phyloP scores from a whole-genome alignment of 2,888 invertebrate species.

The Corythucha ciliata region DNA sequence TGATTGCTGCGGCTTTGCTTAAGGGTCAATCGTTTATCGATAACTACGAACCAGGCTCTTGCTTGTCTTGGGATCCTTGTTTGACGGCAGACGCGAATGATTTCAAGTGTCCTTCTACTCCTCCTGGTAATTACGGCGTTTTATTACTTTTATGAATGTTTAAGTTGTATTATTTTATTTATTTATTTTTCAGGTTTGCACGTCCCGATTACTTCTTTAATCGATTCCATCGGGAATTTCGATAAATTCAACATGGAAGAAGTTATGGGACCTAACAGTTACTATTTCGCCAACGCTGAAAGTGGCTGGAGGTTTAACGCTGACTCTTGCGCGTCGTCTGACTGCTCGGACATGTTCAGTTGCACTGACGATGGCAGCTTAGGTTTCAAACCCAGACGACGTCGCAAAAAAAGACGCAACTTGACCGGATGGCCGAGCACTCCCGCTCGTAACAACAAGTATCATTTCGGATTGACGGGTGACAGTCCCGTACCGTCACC shows the following conservation, averaged over 20 bases:
- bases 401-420: conserved; percentile 58
- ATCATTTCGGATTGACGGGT: too few relatives aligned
- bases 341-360: conserved; percentile 33
- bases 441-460: too few relatives aligned
- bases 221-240: background rate
- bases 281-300: background rate
- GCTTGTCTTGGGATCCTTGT: conserved; percentile 31
- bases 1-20: conserved; percentile 21
- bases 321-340: conserved; percentile 36
- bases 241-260: background rate
- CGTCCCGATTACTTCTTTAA: background rate
- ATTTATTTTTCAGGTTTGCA: conserved; percentile 15
- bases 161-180: conserved; percentile 22
- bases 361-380: conserved; percentile 32
- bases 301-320: background rate
- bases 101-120: too few relatives aligned
- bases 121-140: too few relatives aligned
- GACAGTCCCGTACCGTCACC: too few relatives aligned
- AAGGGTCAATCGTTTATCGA: conserved; percentile 18
- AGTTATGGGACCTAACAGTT: background rate
- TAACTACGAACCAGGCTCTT: conserved; percentile 23
- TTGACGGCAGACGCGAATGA: background rate
- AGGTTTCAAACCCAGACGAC: conserved; percentile 38
- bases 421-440: conserved; percentile 79
- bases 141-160: conserved; percentile 16